phyloP scores from a whole-genome alignment of 2,113 vertebrate genomes.

The Dendrocopos noguchii region DNA sequence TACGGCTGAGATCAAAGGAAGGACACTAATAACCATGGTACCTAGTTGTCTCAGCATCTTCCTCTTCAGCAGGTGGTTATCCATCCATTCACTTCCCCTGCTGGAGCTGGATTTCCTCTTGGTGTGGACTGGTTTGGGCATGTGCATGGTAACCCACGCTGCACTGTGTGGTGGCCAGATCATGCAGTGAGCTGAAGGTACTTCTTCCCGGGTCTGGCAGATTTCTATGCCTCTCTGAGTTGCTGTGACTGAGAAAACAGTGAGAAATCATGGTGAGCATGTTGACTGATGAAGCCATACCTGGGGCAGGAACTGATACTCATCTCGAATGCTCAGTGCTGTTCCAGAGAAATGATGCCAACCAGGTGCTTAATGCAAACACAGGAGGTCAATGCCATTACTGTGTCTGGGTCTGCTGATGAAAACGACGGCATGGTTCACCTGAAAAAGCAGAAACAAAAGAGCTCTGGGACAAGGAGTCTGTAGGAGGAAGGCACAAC shows the following conservation, averaged over 20 bases:
- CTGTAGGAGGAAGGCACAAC: background rate
- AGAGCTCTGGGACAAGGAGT: background rate
- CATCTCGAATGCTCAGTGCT: accelerated
- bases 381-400: background rate
- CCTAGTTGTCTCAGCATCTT: constrained; percentile 17
- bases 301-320: background rate
- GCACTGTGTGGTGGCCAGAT: accelerated
- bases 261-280: background rate
- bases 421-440: background rate
- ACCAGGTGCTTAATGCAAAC: background rate
- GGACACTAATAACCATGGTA: background rate
- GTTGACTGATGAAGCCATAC: accelerated
- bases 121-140: background rate
- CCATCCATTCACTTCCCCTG: background rate
- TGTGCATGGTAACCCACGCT: background rate
- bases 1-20: constrained; percentile 44
- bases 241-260: background rate
- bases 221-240: background rate
- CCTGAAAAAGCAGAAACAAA: background rate
- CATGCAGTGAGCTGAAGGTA: background rate
- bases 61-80: constrained; percentile 49
- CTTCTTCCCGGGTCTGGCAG: background rate
- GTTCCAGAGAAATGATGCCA: background rate
- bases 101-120: background rate
- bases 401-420: accelerated